Evolutionary conservation across 1,140 invertebrate genomes (phyloP), one percentile per base, ranked within the genome.

Genomic region (Lepidurus apus): DNA sequence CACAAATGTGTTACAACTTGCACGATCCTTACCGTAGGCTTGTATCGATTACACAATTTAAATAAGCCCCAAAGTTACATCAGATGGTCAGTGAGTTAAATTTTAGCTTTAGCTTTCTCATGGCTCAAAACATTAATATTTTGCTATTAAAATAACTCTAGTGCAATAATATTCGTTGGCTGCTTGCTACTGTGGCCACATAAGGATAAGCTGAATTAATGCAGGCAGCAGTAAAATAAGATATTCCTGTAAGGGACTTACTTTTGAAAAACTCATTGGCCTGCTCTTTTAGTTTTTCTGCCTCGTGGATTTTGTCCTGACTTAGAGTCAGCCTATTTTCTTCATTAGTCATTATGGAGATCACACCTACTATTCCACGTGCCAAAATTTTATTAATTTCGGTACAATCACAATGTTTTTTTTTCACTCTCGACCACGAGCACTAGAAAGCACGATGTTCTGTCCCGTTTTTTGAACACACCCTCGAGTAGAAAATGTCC

Each of bases 201-300:
- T 0, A 34, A 34, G 26, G 26, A 26, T 26, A 1, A 26, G 2
- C 34, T 34, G 73, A 81, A 76, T 77, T 75, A 73, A 80, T 77
- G 26, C 11, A 43, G 65, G n/a, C 47, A 73, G 26, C n/a, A 21
- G 43, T 13, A 44, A 4, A 7, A 17, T 10, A 17, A 77, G 47
- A 26, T 21, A 76, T 65, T 21, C 65, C 43, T 42, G 13, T 77
- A 78, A 75, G 73, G 73, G 78, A 86, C 88, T 87, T 88, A 95
- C 94, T 91, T 89, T 95, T 95, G 84, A 96, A 95, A 84, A 87
- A 91, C 82, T 91, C 89, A 86, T 96, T 96, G 13, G 93, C 94
- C 84, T 92, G 87, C 83, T 93, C 90, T 87, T 96, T 96, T 78
- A 91, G 87, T 82, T 90, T 87, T 85, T 94, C 92, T 10, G 93